Base-by-base conservation (phyloP, 2,113 vertebrate genomes). In the Corythornis madagascariensis region DNA sequence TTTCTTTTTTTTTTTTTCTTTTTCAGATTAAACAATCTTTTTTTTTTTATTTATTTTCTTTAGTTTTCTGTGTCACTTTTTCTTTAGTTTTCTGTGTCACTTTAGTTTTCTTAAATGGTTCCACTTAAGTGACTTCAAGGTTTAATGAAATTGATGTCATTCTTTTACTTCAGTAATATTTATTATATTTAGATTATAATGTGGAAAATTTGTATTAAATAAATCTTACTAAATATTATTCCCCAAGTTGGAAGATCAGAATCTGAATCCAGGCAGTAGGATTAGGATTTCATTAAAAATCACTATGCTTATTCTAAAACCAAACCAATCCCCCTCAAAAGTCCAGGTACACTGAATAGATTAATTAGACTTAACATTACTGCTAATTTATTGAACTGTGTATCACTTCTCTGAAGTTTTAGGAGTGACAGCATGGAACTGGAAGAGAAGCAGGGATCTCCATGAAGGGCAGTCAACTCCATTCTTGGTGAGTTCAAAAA, bases 1-100 rank as follows among this genome's bases (percentile, higher is more conserved):
- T 92, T 89, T 91, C 67, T 92, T 89, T 91, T 79, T 93, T 96
- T 95, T 93, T 91, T 38, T 11, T 38, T 38, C 38, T 38, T 38
- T 38, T 38, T 66, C 53, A 40, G 33, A 77, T 89, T 91, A 40
- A 80, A 64, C 52, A 80, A n/a, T 66, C 47, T 10, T 4, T 43
- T 85, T 79, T 45, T 93, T 95, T 67, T 70, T 76, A 42, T n/a
- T n/a, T n/a, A n/a, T 91, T 83, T 24, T 50, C 21, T 22, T 24
- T 38, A 38, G 38, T 24, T 24, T 11, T 87, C 66, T 83, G 31
- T 31, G 64, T 10, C 21, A 29, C 59, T 88, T 90, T 89, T 91
- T 56, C 43, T 85, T 84, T 48, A 52, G 63, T 86, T 94, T 94
- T 80, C 40, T 88, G 35, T 35, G 35, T 35, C 35, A 35, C 43